A percentile compares a stretch with the other conserved stretches of the same genome.
Evolutionary conservation across 2,797 vertebrate genomes (phyloP).

Genomic region (Manis pentadactyla): DNA sequence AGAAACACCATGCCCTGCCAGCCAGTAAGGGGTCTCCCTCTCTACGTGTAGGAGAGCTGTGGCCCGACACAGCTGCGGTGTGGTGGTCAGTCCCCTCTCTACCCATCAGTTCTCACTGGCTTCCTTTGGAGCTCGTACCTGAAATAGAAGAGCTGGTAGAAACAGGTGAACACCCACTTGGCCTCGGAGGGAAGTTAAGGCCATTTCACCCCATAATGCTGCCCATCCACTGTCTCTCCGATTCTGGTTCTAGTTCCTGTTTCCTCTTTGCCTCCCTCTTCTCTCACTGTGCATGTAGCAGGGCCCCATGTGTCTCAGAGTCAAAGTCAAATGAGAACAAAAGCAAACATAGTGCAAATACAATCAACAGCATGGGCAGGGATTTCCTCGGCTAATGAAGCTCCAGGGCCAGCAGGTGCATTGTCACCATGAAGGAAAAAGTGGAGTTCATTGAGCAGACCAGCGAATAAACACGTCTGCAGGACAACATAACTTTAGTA

Average conservation of each 20-base stretch:
- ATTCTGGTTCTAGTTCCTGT: neutral
- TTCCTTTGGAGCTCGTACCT: neutral
- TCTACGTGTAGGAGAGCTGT: neutral
- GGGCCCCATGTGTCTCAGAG: neutral
- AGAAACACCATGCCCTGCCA: neutral
- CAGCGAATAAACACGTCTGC: neutral
- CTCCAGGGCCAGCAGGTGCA: neutral
- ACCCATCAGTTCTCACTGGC: neutral
- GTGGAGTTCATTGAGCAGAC: neutral
- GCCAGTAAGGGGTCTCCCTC: neutral
- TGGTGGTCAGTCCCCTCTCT: fast-evolving
- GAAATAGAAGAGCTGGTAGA: neutral
- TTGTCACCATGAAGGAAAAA: neutral
- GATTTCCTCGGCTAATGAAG: neutral
- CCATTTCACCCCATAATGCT: too few species aligned
- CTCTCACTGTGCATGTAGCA: neutral
- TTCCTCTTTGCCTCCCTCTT: neutral
- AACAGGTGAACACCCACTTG: neutral
- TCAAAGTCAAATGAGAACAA: neutral
- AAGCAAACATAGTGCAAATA: neutral
- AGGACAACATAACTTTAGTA: neutral
- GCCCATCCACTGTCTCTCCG: neutral
- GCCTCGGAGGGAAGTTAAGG: neutral
- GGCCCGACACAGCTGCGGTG: neutral
- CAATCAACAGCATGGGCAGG: neutral